A percentile compares a stretch with the other conserved stretches of the same genome.
These are phyloP conservation scores for Myxocyprinus asiaticus DNA, from an alignment of 2,113 vertebrate genomes.

Conservation along the genomic window DNA sequence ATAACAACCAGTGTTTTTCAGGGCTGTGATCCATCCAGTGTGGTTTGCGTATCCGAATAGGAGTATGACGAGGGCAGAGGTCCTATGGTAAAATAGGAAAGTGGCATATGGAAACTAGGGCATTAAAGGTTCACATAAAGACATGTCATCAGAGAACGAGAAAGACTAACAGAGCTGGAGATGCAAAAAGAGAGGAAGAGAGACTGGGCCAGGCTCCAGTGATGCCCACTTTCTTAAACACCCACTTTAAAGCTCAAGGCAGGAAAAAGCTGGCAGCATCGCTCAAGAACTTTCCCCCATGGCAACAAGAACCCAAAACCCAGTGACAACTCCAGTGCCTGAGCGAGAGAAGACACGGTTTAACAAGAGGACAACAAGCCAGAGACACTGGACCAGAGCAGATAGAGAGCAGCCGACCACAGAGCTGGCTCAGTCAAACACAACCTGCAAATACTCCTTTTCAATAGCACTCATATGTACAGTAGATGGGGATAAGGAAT, in stretches of 20 bases:
- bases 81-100: neutral
- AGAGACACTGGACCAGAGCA: neutral
- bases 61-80: neutral
- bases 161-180: neutral
- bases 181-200: neutral
- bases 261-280: conserved; percentile 27
- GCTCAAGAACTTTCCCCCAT: conserved; percentile 29
- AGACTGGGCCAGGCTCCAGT: conserved; percentile 7
- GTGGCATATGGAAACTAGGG: too few relatives aligned
- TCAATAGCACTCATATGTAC: neutral
- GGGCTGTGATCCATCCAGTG: neutral
- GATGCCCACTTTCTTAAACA: conserved; percentile 24
- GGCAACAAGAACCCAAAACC: conserved; percentile 36
- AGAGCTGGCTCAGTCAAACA: neutral
- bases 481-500: neutral
- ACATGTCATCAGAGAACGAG: conserved; percentile 26
- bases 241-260: conserved; percentile 16
- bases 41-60: neutral
- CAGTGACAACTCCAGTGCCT: neutral
- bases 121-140: conserved; percentile 1
- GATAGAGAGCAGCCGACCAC: neutral
- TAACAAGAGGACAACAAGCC: conserved; percentile 33
- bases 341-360: conserved; percentile 16
- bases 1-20: conserved; percentile 5
- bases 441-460: neutral